These are phyloP conservation scores for Trichogramma pretiosum DNA, from an alignment of 1,140 invertebrate species.

Conservation along the genomic window DNA sequence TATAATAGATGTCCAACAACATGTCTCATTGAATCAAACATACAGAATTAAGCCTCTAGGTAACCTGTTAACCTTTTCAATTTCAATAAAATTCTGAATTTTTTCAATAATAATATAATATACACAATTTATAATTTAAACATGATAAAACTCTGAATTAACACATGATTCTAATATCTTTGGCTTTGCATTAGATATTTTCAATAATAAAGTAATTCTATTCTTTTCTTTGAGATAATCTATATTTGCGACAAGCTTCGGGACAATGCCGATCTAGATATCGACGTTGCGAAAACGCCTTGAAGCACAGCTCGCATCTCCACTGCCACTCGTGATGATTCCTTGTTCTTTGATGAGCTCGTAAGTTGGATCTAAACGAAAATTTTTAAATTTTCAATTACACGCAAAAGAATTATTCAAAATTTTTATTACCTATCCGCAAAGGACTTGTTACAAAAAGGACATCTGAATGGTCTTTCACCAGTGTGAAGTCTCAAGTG, in stretches of 20 bases:
- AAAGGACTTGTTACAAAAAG: slow-evolving; percentile 62
- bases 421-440: slow-evolving; percentile 54
- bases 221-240: slow-evolving; percentile 35
- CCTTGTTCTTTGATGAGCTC: slow-evolving; percentile 61
- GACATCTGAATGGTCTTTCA: slow-evolving; percentile 60
- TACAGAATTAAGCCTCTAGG: too few relatives aligned
- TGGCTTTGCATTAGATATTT: too few relatives aligned
- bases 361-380: slow-evolving; percentile 53
- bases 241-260: slow-evolving; percentile 60
- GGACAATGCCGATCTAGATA: slow-evolving; percentile 64
- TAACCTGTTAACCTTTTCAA: too few relatives aligned
- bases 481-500: slow-evolving; percentile 60
- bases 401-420: not conserved
- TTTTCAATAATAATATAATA: too few relatives aligned
- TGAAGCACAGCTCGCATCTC: slow-evolving; percentile 55
- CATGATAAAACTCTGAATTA: too few relatives aligned
- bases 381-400: not conserved
- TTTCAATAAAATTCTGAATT: too few relatives aligned
- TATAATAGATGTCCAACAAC: too few relatives aligned
- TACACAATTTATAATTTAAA: too few relatives aligned
- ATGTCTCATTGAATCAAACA: too few relatives aligned
- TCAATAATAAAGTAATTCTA: too few relatives aligned
- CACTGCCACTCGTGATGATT: slow-evolving; percentile 62
- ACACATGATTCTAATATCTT: too few relatives aligned
- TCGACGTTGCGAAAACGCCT: slow-evolving; percentile 64